Evolutionary conservation across 92 coral and sea anemone species (phyloP).

Genomic region (Umimayanthus chanpuru): DNA sequence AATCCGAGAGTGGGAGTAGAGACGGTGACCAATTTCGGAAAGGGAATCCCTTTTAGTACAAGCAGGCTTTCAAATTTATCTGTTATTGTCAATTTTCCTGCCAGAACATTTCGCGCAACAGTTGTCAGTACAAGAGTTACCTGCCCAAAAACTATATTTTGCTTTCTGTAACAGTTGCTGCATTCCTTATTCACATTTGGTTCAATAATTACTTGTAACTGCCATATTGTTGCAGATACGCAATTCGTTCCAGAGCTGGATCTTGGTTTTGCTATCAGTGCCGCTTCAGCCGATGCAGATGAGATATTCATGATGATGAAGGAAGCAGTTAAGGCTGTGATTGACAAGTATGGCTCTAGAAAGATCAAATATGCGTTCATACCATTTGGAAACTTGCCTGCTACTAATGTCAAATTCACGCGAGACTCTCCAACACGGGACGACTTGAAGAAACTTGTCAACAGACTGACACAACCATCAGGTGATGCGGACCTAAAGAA

Average conservation of each 20-base stretch:
- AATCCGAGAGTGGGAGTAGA: too few relatives aligned
- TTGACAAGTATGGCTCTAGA: conserved; percentile 56
- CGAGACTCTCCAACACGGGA: conserved; percentile 6
- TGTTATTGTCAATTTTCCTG: too few relatives aligned
- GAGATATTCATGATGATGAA: conserved; percentile 62
- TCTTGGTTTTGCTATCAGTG: conserved; percentile 50
- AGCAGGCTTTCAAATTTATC: too few relatives aligned
- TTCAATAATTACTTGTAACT: not conserved
- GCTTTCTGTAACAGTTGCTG: too few relatives aligned
- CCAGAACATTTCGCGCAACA: too few relatives aligned
- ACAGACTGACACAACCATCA: conserved; percentile 40
- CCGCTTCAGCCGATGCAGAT: conserved; percentile 51
- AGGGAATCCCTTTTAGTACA: too few relatives aligned
- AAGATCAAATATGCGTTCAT: conserved; percentile 24
- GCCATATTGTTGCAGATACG: conserved; percentile 24
- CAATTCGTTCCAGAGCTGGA: not conserved
- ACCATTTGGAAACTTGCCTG: conserved; percentile 10
- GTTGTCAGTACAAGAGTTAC: too few relatives aligned
- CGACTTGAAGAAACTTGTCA: conserved; percentile 43
- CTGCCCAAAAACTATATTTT: too few relatives aligned
- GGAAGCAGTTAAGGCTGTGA: conserved; percentile 66
- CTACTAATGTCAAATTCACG: not conserved
- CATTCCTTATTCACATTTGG: not conserved
- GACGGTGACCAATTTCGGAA: too few relatives aligned
- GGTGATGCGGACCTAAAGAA: conserved; percentile 69